phyloP scores from a whole-genome alignment of 2,113 vertebrate genomes.

The Lycaon pictus region DNA sequence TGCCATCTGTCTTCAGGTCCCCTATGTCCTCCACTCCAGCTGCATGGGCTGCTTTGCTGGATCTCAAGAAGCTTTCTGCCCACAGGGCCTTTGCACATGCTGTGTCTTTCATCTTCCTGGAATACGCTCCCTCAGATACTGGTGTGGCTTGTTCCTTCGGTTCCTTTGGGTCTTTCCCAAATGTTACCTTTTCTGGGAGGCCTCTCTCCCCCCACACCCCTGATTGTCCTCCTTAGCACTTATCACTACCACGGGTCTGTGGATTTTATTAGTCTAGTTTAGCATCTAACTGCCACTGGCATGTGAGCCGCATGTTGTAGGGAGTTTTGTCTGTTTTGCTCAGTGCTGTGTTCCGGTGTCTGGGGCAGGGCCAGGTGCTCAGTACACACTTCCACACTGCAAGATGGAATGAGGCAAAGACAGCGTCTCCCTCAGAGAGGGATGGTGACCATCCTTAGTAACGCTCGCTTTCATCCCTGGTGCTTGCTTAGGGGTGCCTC shows the following conservation, averaged over 20 bases:
- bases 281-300: fast-evolving
- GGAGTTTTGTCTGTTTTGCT: not conserved
- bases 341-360: not conserved
- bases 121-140: not conserved
- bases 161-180: not conserved
- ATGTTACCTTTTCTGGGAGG: not conserved
- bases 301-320: fast-evolving
- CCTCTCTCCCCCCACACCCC: not conserved
- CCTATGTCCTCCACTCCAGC: fast-evolving
- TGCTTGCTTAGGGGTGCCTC: not conserved
- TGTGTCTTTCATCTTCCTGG: not conserved
- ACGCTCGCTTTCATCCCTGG: not conserved
- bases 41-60: not conserved
- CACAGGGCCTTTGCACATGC: not conserved
- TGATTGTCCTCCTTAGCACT: not conserved
- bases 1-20: not conserved
- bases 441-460: not conserved
- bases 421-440: not conserved
- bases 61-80: not conserved
- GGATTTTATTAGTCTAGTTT: not conserved
- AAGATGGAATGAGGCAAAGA: not conserved
- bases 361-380: not conserved
- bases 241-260: fast-evolving
- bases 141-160: fast-evolving
- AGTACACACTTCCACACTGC: not conserved